Conservation (phyloP, 2,797 vertebrate species). For the Chaunax sp. region DNA sequence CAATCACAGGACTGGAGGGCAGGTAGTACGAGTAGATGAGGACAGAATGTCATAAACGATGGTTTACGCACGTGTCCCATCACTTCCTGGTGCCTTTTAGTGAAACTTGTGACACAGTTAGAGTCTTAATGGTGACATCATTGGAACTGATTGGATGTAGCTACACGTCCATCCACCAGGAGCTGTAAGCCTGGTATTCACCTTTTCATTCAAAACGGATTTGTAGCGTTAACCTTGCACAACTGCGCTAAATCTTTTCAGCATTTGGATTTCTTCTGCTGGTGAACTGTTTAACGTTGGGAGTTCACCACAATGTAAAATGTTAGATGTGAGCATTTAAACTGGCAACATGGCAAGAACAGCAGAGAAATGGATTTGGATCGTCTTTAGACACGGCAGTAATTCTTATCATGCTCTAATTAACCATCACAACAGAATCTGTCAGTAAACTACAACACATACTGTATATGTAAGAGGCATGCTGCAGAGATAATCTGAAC, state of each 20-base stretch:
- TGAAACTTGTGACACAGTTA: background rate
- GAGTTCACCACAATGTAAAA: too few relatives aligned
- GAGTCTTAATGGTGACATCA: background rate
- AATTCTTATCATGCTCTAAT: too few relatives aligned
- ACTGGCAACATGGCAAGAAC: background rate
- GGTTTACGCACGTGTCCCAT: background rate
- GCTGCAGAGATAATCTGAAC: too few relatives aligned
- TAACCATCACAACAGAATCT: background rate
- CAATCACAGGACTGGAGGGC: constrained; percentile 93
- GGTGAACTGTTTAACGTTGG: too few relatives aligned
- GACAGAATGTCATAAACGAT: background rate
- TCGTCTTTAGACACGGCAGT: background rate
- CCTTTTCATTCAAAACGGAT: too few relatives aligned
- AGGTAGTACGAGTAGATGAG: constrained; percentile 2
- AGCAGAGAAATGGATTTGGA: background rate
- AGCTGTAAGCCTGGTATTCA: too few relatives aligned
- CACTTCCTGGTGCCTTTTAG: background rate
- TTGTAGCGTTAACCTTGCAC: too few relatives aligned
- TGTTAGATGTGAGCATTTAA: background rate
- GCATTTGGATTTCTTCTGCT: too few relatives aligned
- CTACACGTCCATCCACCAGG: too few relatives aligned
- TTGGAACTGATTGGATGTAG: too few relatives aligned
- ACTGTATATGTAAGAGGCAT: too few relatives aligned
- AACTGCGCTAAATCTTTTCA: too few relatives aligned
- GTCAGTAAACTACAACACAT: background rate